Conservation (phyloP, 2,888 invertebrate genomes). For the Synanthedon formicaeformis region DNA sequence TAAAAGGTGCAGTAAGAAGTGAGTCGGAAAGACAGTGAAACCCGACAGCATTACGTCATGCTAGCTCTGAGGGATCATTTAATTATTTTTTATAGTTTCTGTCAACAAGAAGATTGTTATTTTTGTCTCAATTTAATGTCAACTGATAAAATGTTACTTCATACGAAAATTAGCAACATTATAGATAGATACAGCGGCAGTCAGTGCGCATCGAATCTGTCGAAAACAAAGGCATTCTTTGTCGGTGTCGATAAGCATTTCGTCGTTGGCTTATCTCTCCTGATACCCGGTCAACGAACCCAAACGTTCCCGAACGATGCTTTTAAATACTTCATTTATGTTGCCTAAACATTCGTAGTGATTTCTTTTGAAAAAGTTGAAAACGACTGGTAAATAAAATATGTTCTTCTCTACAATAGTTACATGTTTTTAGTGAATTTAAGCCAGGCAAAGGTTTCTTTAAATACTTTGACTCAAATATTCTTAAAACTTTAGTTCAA, state of each 20-base stretch:
- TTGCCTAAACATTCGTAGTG: no score
- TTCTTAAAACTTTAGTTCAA: no score
- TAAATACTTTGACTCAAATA: no score
- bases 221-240: slow-evolving; percentile 61
- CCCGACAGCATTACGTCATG: no score
- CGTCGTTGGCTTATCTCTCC: slow-evolving; percentile 51
- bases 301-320: slow-evolving; percentile 34
- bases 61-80: neutral
- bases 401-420: no score
- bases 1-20: no score
- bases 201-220: slow-evolving; percentile 40
- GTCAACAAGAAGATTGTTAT: neutral
- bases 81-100: neutral
- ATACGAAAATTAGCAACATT: no score
- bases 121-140: neutral
- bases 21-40: no score
- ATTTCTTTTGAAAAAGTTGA: no score
- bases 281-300: slow-evolving; percentile 61
- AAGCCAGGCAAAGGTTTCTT: no score
- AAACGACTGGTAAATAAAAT: no score
- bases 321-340: slow-evolving; percentile 18
- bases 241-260: slow-evolving; percentile 50
- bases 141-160: neutral
- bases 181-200: slow-evolving; percentile 6
- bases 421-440: no score